A percentile compares a stretch with the other conserved stretches of the same genome.
Evolutionary conservation across 2,888 invertebrate species (phyloP).

Genomic region (Thalpophila matura): DNA sequence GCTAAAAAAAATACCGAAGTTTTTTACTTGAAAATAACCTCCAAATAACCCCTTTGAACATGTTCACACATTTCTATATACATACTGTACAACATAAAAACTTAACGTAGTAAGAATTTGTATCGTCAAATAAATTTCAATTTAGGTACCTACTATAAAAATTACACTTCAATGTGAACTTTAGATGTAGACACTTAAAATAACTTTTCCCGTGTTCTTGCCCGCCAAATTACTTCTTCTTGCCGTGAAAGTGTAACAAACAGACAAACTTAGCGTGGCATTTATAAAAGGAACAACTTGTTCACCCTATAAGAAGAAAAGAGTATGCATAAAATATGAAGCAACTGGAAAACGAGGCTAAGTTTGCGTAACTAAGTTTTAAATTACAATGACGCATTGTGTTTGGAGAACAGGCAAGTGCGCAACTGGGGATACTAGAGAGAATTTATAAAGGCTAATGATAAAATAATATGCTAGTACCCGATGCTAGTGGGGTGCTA

Average conservation of each 20-base stretch:
- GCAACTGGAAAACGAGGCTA: slow-evolving; percentile 7
- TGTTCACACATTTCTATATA: too few relatives aligned
- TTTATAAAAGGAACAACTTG: slow-evolving; percentile 25
- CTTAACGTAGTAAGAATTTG: too few relatives aligned
- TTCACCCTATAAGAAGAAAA: slow-evolving; percentile 4
- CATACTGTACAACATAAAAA: too few relatives aligned
- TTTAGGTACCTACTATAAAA: too few relatives aligned
- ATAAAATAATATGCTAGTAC: too few relatives aligned
- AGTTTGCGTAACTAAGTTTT: slow-evolving; percentile 32
- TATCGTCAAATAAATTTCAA: too few relatives aligned
- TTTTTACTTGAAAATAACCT: too few relatives aligned
- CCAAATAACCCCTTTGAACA: too few relatives aligned
- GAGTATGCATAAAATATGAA: slow-evolving; percentile 45
- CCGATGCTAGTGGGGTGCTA: too few relatives aligned
- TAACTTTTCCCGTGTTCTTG: not conserved
- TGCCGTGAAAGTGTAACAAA: not conserved
- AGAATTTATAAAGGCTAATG: too few relatives aligned
- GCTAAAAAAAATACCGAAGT: too few relatives aligned
- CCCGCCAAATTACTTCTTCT: slow-evolving; percentile 10
- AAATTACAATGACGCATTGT: slow-evolving; percentile 44
- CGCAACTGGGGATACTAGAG: not conserved
- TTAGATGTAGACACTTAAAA: not conserved
- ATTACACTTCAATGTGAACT: too few relatives aligned
- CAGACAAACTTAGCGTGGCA: slow-evolving; percentile 30
- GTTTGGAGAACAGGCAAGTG: slow-evolving; percentile 14